Evolutionary conservation across 2,113 vertebrate genomes (phyloP).

Genomic region (Bubalus kerabau): DNA sequence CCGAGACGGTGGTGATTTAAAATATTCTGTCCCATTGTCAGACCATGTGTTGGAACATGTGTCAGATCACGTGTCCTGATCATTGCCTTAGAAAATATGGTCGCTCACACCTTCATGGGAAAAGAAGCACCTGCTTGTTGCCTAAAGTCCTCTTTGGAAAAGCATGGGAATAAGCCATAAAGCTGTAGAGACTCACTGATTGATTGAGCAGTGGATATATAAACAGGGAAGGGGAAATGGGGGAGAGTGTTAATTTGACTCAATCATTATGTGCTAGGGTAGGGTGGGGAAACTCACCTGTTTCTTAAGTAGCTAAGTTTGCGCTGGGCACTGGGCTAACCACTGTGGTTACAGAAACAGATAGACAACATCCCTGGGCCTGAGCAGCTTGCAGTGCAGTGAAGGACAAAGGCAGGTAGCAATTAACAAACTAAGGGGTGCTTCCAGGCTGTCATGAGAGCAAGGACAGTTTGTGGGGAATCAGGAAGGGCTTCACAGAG

Average conservation of each 20-base stretch:
- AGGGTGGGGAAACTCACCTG: background rate
- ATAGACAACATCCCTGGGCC: background rate
- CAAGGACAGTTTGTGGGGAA: background rate
- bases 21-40: conserved; percentile 61
- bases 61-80: conserved; percentile 57
- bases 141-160: conserved; percentile 51
- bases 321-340: background rate
- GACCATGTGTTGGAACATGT: conserved; percentile 68
- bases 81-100: conserved; percentile 61
- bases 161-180: background rate
- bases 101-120: conserved; percentile 59
- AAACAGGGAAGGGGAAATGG: background rate
- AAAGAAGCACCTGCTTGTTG: conserved; percentile 57
- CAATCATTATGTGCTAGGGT: background rate
- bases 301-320: conserved; percentile 3
- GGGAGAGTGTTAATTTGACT: background rate
- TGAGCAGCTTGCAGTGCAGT: background rate
- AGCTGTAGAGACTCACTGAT: background rate
- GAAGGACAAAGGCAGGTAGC: background rate
- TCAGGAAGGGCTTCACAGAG: background rate
- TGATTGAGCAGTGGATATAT: background rate
- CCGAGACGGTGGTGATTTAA: conserved; percentile 12
- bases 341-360: background rate
- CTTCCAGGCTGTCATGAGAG: background rate
- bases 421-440: background rate